Evolutionary conservation across 2,797 vertebrate genomes (phyloP), one percentile per base, ranked within the genome.

Genomic region (Cirrhinus mrigala): DNA sequence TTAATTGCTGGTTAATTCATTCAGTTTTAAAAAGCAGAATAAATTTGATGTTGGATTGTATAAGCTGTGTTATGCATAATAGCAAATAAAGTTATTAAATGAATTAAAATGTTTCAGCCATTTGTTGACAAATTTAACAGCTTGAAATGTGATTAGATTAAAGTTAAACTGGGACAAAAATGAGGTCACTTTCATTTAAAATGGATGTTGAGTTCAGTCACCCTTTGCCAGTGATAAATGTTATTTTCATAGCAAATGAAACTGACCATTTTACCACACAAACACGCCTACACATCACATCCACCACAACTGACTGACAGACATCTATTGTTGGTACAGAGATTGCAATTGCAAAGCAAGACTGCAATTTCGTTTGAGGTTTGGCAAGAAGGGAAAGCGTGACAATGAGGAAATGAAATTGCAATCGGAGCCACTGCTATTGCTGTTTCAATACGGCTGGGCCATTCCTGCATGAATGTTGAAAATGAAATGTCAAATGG

Each of bases 351-450:
- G 71, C 15, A n/a, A n/a, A n/a, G 22, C 80, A 73, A 52, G 54
- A 73, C 40, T 50, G 81, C 44, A 83, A 74, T 83, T 64, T 73
- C 37, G 46, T 82, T 71, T 82, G n/a, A 44, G n/a, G 52, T 50
- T 83, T 83, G 81, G 20, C 44, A 62, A n/a, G 27, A 29, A 52
- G 46, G 4, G 5, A 76, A 60, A 76, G 73, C 9, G 1, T 83
- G 60, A 66, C 46, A 66, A 20, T 76, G 24, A 64, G 58, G 46
- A 83, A 83, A 52, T 52, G 0, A 54, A 83, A 76, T 54, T 27
- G 82, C 40, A 37, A 50, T 33, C 27, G 4, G 27, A 64, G 7
- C 2, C 48, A 40, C 29, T 68, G 71, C 46, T 44, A 54, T 64
- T 54, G 29, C 46, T 15, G 6, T 46, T 76, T 74, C 29, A 83